Conservation (phyloP, 2,888 invertebrate genomes). For the Omphaloscelis lunosa region DNA sequence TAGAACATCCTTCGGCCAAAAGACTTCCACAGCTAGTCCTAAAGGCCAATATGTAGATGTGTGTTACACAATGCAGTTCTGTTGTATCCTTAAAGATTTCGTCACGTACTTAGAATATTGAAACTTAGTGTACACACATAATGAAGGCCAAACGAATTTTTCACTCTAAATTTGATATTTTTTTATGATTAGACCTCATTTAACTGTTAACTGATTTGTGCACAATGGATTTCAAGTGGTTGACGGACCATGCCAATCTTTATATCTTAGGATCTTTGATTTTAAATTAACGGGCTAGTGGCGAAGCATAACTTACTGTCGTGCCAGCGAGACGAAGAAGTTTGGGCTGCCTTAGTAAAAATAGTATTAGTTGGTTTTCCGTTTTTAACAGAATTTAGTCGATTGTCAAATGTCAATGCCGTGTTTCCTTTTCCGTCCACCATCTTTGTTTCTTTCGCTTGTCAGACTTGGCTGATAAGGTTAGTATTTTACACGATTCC, state of each 20-base stretch:
- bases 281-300: too few species aligned
- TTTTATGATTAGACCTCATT: background rate
- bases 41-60: too few species aligned
- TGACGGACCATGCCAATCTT: background rate
- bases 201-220: background rate
- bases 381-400: constrained; percentile 8
- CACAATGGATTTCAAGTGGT: background rate
- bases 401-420: constrained; percentile 22
- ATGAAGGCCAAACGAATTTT: too few species aligned
- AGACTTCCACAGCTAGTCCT: too few species aligned
- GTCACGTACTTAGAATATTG: too few species aligned
- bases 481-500: constrained; percentile 77
- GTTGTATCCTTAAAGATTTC: too few species aligned
- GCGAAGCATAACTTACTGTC: too few species aligned
- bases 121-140: too few species aligned
- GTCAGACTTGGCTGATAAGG: constrained; percentile 88
- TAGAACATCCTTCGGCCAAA: too few species aligned
- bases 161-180: background rate
- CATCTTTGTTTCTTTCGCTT: constrained; percentile 89
- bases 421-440: constrained; percentile 75
- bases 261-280: background rate
- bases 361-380: background rate
- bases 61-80: too few species aligned
- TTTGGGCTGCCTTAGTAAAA: background rate
- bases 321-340: background rate